These are phyloP conservation scores for Scaptodrosophila lebanonensis DNA, from an alignment of 1,140 invertebrate species.

Conservation along the genomic window DNA sequence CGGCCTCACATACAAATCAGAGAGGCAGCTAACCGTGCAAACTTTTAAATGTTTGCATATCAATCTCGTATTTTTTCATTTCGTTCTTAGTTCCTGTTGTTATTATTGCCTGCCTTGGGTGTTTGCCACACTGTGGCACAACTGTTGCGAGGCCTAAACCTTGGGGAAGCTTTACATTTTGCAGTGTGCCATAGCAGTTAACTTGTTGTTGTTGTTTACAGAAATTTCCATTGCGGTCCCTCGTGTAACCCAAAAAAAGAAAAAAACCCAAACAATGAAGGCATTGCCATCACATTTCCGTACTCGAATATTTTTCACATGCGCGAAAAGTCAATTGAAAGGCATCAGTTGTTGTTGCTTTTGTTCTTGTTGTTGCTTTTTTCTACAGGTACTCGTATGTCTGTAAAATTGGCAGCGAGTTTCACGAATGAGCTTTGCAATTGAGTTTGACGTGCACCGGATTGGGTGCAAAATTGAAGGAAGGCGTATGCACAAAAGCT, in stretches of 20 bases:
- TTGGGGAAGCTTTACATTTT: constrained; percentile 66
- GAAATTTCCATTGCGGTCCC: constrained; percentile 20
- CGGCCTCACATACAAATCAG: constrained; percentile 40
- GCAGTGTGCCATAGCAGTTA: constrained; percentile 44
- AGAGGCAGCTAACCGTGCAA: constrained; percentile 52
- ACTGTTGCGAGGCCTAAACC: constrained; percentile 40
- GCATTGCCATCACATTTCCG: constrained; percentile 41
- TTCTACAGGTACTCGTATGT: no score
- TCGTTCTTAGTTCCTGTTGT: background rate
- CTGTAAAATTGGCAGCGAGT: constrained; percentile 9
- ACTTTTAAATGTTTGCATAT: constrained; percentile 67
- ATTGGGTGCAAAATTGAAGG: constrained; percentile 7
- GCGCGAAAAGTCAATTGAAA: constrained; percentile 53
- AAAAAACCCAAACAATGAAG: constrained; percentile 43
- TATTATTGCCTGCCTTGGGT: background rate
- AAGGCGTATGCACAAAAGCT: no score
- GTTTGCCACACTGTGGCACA: constrained; percentile 4
- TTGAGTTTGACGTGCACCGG: constrained; percentile 48
- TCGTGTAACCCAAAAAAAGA: constrained; percentile 1
- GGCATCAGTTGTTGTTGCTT: constrained; percentile 34
- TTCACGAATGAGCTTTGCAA: constrained; percentile 55
- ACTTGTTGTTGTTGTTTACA: background rate
- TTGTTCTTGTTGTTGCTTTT: no score
- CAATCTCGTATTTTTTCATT: no score
- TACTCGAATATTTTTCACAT: constrained; percentile 22